These are phyloP conservation scores for Pterostichus niger DNA, from an alignment of 2,888 invertebrate genomes.

Conservation along the genomic window DNA sequence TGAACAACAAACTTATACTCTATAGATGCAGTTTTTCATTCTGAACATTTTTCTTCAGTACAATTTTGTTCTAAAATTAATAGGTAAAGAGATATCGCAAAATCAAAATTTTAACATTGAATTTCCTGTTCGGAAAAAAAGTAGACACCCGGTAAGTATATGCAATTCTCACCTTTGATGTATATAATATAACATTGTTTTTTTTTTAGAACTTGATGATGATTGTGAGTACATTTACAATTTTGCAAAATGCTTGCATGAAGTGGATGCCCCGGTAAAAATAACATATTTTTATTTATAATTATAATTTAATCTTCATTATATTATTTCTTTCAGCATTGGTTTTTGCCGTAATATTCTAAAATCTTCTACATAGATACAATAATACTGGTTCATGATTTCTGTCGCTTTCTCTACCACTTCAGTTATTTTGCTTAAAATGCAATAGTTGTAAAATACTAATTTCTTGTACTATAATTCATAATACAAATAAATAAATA, in stretches of 20 bases:
- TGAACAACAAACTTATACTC: too few species aligned
- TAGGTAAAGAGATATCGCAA: too few species aligned
- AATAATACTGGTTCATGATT: not conserved
- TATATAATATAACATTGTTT: slow-evolving; percentile 1
- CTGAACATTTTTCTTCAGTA: too few species aligned
- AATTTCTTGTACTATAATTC: not conserved
- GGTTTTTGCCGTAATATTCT: slow-evolving; percentile 65
- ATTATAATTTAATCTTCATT: not conserved
- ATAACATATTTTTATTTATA: slow-evolving; percentile 10
- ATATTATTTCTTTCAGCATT: slow-evolving; percentile 67
- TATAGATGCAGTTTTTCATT: too few species aligned
- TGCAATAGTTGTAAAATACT: not conserved
- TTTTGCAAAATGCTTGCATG: slow-evolving; percentile 72
- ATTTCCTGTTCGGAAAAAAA: too few species aligned
- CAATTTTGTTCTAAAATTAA: too few species aligned
- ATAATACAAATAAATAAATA: slow-evolving; percentile 19
- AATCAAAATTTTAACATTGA: too few species aligned
- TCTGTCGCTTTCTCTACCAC: not conserved
- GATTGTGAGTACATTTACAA: slow-evolving; percentile 73
- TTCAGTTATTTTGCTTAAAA: not conserved
- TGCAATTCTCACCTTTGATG: not conserved
- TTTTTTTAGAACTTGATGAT: slow-evolving; percentile 71
- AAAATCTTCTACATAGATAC: not conserved
- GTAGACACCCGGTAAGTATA: too few species aligned
- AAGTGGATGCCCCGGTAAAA: slow-evolving; percentile 72